Evolutionary conservation across 2,888 invertebrate species (phyloP), one percentile per base, ranked within the genome.

Genomic region (Melinopterus prodromus): DNA sequence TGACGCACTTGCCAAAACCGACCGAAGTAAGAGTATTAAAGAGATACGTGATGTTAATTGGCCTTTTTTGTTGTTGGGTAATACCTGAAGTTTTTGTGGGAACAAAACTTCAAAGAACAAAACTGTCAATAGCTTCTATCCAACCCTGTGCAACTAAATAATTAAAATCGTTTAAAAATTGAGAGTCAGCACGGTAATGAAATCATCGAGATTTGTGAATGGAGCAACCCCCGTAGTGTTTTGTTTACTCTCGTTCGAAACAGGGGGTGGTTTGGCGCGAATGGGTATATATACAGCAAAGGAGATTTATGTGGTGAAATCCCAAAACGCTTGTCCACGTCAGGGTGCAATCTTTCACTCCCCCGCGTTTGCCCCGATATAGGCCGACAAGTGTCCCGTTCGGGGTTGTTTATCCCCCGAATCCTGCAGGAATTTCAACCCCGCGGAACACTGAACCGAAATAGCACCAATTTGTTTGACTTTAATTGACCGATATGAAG

Each of bases 371-470:
- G 53, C 53, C 12, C 9, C 12, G 26, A 26, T 26, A 26, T 79
- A 78, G 78, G 72, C 78, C 76, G 80, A 81, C 82, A 84, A 83
- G 82, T 81, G 85, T 84, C 85, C 84, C 83, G 83, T 82, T 82
- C 7, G 85, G 85, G 86, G 85, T 84, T 81, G 85, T 85, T 86
- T 85, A 84, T 84, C 86, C 85, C 83, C 53, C 84, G 82, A 83
- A 84, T 85, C 83, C 84, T 71, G 83, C 82, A 83, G 81, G 77
- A 76, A 53, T 53, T 53, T 53, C 53, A 53, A 74, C 79, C 78
- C 80, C 78, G 80, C 75, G 80, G 77, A 82, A 82, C 80, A 78
- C 76, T 76, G 77, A 79, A 80, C 82, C 77, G 77, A 79, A 82
- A 81, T 79, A 81, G 82, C 9, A 53, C 81, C 81, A 81, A 82